Evolutionary conservation across 2,113 vertebrate species (phyloP).

Genomic region (Empidonax traillii): DNA sequence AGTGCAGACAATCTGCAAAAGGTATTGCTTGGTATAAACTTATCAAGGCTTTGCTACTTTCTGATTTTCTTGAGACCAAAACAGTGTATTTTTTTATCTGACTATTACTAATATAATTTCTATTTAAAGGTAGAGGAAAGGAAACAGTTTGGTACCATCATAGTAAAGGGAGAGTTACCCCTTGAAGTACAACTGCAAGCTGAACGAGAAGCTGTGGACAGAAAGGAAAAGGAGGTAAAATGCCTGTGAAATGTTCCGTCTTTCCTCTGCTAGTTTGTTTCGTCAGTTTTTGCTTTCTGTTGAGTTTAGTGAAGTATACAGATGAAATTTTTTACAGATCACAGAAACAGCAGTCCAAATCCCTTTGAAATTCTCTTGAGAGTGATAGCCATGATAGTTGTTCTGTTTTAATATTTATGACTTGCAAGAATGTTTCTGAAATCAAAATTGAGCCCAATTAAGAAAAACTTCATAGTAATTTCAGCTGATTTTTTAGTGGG

Average conservation of each 20-base stretch:
- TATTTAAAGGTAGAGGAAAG: conserved; percentile 82
- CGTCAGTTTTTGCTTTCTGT: not conserved
- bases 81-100: not conserved
- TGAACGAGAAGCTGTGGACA: conserved; percentile 93
- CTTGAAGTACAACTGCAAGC: conserved; percentile 92
- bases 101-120: not conserved
- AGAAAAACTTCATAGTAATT: not conserved
- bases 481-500: not conserved
- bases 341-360: not conserved
- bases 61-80: not conserved
- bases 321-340: not conserved
- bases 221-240: conserved; percentile 96
- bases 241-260: not conserved
- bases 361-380: not conserved
- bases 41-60: not conserved
- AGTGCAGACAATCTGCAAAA: conserved; percentile 83
- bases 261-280: not conserved
- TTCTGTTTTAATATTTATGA: not conserved
- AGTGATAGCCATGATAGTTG: not conserved
- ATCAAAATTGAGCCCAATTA: not conserved
- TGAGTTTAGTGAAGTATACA: not conserved
- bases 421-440: not conserved
- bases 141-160: conserved; percentile 79
- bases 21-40: conserved; percentile 69
- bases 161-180: conserved; percentile 75